phyloP scores from a whole-genome alignment of 1,140 invertebrate genomes.

The Saccostrea echinata region DNA sequence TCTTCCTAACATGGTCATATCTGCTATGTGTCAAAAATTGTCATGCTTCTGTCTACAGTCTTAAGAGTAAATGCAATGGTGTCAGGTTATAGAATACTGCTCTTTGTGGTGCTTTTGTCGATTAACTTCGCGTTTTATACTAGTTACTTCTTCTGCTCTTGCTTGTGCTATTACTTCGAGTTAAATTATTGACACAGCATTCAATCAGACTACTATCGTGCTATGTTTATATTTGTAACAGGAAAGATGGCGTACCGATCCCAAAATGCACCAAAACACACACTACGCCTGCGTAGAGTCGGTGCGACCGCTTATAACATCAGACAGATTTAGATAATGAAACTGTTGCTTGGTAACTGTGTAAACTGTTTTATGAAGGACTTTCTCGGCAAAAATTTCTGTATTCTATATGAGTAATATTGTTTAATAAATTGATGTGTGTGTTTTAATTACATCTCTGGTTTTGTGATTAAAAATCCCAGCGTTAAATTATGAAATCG shows the following conservation, averaged over 20 bases:
- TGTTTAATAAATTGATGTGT: neutral
- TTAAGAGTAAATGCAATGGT: neutral
- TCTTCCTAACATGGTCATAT: conserved; percentile 30
- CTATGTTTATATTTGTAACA: conserved; percentile 32
- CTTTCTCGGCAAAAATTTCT: neutral
- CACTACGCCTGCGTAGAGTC: conserved; percentile 15
- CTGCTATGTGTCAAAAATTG: neutral
- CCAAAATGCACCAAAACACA: conserved; percentile 31
- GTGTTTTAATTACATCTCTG: neutral
- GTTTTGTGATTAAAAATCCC: too few species aligned
- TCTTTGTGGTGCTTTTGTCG: conserved; percentile 1
- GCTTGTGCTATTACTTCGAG: neutral
- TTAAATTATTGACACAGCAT: neutral
- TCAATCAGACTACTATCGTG: neutral
- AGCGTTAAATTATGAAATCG: too few species aligned
- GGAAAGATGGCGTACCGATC: conserved; percentile 33
- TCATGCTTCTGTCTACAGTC: neutral
- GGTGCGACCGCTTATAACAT: conserved; percentile 2
- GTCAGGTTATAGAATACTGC: neutral
- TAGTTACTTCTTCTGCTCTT: neutral
- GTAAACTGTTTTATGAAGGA: conserved; percentile 4
- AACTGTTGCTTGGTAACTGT: conserved; percentile 37
- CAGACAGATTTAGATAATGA: neutral
- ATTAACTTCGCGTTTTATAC: neutral
- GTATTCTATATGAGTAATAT: neutral